These are phyloP conservation scores for Dinoponera quadriceps DNA, from an alignment of 1,140 invertebrate species.

Conservation along the genomic window DNA sequence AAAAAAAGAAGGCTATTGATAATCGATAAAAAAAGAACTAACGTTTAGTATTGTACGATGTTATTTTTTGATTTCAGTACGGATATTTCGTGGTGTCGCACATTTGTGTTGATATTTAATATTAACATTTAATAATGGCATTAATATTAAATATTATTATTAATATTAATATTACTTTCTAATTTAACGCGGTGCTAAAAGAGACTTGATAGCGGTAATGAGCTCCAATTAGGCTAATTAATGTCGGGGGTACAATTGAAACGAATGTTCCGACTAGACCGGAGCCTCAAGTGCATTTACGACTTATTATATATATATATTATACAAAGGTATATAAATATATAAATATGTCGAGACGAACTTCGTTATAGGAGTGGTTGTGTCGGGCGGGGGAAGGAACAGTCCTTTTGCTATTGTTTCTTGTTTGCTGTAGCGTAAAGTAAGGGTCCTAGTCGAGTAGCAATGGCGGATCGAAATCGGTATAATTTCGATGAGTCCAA, in stretches of 20 bases:
- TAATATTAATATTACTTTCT: constrained; percentile 4
- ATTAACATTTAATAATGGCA: neutral
- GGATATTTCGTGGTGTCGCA: neutral
- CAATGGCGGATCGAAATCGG: constrained; percentile 7
- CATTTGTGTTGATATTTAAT: neutral
- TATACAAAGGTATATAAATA: constrained; percentile 30
- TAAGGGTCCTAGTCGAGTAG: constrained; percentile 43
- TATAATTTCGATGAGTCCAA: too few relatives aligned
- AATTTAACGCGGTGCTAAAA: constrained; percentile 1
- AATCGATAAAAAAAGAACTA: neutral
- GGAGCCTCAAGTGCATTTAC: constrained; percentile 67
- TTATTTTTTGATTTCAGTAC: neutral
- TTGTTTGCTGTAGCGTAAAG: constrained; percentile 59
- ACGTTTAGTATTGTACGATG: neutral
- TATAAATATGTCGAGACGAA: constrained; percentile 59
- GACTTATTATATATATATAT: constrained; percentile 39
- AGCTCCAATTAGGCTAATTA: constrained; percentile 38
- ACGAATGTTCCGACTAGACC: constrained; percentile 61
- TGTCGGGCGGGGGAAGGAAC: neutral
- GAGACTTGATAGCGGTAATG: neutral
- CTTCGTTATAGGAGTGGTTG: constrained; percentile 23
- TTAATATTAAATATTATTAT: neutral
- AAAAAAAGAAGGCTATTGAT: neutral
- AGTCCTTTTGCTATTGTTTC: constrained; percentile 45
- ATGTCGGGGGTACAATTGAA: constrained; percentile 5